Conservation (phyloP, 2,113 vertebrate species). For the Triplophysa rosa region DNA sequence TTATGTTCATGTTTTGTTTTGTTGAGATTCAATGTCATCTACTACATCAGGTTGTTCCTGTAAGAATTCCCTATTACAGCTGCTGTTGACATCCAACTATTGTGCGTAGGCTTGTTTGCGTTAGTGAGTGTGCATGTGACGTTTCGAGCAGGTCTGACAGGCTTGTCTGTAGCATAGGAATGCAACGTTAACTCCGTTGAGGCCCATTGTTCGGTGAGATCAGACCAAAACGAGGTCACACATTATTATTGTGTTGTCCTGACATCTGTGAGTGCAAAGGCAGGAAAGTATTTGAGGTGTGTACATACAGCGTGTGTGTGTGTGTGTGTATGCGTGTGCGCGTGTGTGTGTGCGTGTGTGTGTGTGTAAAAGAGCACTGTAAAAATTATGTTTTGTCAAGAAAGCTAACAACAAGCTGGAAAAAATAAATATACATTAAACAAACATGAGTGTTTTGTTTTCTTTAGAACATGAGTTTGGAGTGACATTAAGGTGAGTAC, state of each 20-base stretch:
- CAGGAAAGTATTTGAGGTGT: neutral
- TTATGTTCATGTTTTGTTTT: too few species aligned
- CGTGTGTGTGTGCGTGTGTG: neutral
- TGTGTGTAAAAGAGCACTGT: neutral
- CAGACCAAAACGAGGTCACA: conserved; percentile 61
- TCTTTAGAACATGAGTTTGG: too few species aligned
- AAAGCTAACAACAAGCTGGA: too few species aligned
- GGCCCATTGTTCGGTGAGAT: conserved; percentile 69
- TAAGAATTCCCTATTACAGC: conserved; percentile 71
- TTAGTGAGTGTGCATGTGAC: conserved; percentile 55
- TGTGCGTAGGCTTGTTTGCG: conserved; percentile 60
- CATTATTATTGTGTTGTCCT: conserved; percentile 69
- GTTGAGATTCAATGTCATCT: conserved; percentile 18
- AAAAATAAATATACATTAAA: too few species aligned
- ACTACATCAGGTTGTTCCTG: conserved; percentile 66
- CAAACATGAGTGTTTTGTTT: too few species aligned
- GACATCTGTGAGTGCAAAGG: conserved; percentile 63
- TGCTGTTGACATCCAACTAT: conserved; percentile 71
- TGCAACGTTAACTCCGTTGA: neutral
- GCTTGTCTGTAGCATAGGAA: conserved; percentile 59
- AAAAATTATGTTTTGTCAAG: too few species aligned
- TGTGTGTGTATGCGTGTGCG: neutral
- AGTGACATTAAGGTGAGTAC: too few species aligned
- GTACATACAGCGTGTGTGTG: neutral
- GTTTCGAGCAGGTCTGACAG: conserved; percentile 65